Conservation (phyloP, 2,797 vertebrate species). For the Cyprinella venusta region DNA sequence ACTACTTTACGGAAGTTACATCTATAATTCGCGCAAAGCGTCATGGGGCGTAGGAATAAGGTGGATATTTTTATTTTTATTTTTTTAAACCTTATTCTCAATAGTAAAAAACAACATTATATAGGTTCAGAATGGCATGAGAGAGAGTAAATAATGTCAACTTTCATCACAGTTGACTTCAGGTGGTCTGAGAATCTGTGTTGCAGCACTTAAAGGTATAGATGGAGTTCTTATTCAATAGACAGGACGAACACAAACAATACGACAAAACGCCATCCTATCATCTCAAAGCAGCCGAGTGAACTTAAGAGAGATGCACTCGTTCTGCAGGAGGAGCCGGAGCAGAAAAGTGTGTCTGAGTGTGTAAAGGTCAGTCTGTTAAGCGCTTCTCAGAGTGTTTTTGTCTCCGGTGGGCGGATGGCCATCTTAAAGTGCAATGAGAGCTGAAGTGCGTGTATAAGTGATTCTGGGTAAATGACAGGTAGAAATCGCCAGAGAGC, state of each 20-base stretch:
- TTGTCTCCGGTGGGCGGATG: neutral
- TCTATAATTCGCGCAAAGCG: too few species aligned
- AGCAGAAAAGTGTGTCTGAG: neutral
- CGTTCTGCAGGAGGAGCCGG: neutral
- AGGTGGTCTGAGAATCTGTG: neutral
- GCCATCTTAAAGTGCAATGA: constrained; percentile 11
- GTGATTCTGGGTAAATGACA: constrained; percentile 23
- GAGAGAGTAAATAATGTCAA: neutral
- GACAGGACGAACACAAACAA: neutral
- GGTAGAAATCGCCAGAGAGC: constrained; percentile 4
- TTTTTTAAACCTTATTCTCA: neutral
- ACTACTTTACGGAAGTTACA: too few species aligned
- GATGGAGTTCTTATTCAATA: neutral
- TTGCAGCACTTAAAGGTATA: neutral
- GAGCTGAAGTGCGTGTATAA: neutral
- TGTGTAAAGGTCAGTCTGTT: constrained; percentile 11
- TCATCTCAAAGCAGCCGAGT: neutral
- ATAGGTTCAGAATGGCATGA: neutral
- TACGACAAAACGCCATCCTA: too few species aligned
- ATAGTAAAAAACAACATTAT: neutral
- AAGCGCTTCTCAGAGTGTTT: neutral
- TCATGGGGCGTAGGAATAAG: too few species aligned
- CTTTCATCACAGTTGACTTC: neutral
- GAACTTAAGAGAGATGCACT: neutral
- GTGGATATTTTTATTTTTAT: too few species aligned